Base-by-base conservation (phyloP, 1,140 invertebrate species). In the Neodiprion virginianus region DNA sequence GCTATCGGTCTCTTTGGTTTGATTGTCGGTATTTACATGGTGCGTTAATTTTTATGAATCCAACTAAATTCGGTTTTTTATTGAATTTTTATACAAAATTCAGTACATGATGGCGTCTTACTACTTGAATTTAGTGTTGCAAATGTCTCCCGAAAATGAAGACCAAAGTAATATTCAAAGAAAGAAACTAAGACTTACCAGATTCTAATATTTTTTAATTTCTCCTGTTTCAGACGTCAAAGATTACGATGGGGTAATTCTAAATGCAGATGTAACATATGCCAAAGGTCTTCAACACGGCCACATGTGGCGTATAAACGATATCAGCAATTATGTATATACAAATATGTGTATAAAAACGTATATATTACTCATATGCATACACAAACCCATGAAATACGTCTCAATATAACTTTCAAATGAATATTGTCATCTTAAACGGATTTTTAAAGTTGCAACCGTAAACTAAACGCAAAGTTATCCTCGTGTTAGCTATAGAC, bases 1-100 rank as follows among this genome's bases (percentile, higher is more conserved):
- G 98, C 98, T 80, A 99, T 99, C 89, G 98, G 98, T 84, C 91
- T 99, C 0, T 99, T 99, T 89, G 98, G 98, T 75, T 92, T 99
- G n/a, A 99, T 99, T 88, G 97, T 99, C 73, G 96, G 96, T 77
- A 98, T 99, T 89, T 96, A 99, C 86, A 96, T 98, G 92, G 87
- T 88, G 75, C 84, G 81, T 70, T 74, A 69, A 69, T 47, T 9
- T 67, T 72, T 74, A 40, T 40, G 28, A 1, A 40, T 40, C 28
- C 11, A 48, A 17, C 17, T 75, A 50, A 14, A 77, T 40, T 69
- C 21, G 11, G 17, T 69, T 61, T 5, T 1, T 14, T 48, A 17
- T 14, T 8, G 17, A 61, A 66, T 65, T 14, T 17, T 50, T 61
- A 72, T 72, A 71, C 11, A 5, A 14, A 3, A 72, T 50, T 14